Percentiles rank a stretch among this genome's conserved stretches.
Evolutionary conservation across 2,797 vertebrate genomes (phyloP).

Genomic region (Triplophysa yarkandensis): DNA sequence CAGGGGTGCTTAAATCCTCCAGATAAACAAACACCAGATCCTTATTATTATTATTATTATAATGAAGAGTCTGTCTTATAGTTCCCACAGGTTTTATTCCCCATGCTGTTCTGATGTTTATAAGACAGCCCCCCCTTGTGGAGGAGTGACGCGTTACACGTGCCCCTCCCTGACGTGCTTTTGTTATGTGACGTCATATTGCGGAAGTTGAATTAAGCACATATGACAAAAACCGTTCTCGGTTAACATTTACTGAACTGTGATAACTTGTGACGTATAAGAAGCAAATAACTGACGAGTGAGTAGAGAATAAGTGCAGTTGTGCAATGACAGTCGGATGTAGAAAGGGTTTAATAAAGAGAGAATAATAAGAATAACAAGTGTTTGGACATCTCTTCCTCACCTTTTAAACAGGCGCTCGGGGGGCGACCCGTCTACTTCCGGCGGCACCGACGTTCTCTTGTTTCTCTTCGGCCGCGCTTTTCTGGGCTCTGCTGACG

Average conservation of each 20-base stretch:
- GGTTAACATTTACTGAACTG: too few species aligned
- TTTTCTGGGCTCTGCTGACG: slow-evolving; percentile 18
- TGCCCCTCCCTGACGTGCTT: neutral
- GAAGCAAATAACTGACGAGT: too few species aligned
- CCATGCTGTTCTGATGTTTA: neutral
- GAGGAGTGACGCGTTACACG: neutral
- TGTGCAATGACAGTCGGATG: too few species aligned
- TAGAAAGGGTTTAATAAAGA: neutral
- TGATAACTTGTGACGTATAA: too few species aligned
- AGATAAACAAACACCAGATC: too few species aligned
- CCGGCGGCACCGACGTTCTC: slow-evolving; percentile 58
- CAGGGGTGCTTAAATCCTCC: neutral
- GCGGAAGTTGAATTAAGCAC: slow-evolving; percentile 8
- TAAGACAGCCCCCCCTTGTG: slow-evolving; percentile 30
- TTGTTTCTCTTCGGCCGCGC: slow-evolving; percentile 49
- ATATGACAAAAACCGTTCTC: too few species aligned
- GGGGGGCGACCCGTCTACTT: slow-evolving; percentile 45
- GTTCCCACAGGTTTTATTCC: too few species aligned
- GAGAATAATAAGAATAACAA: neutral
- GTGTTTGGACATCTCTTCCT: slow-evolving; percentile 37
- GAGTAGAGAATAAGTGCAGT: too few species aligned
- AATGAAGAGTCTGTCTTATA: too few species aligned
- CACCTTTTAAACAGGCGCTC: slow-evolving; percentile 64
- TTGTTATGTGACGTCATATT: slow-evolving; percentile 22
- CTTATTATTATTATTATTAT: too few species aligned